phyloP scores from a whole-genome alignment of 2,797 vertebrate genomes.

The Tokudaia muenninki region DNA sequence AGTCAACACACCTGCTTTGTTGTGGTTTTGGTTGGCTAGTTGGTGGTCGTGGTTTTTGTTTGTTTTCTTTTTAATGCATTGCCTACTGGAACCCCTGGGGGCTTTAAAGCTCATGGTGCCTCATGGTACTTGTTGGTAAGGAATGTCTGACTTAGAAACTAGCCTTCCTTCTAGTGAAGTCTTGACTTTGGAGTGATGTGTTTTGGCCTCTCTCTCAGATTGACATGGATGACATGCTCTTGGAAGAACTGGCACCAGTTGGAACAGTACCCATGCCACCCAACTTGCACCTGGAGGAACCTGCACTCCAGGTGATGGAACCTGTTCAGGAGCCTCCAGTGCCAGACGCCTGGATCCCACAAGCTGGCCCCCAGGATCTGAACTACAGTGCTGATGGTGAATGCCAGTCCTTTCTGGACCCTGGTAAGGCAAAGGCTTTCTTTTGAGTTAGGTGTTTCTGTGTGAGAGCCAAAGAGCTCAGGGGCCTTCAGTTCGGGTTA shows the following conservation, averaged over 20 bases:
- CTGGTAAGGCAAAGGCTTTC: conserved; percentile 75
- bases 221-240: conserved; percentile 79
- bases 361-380: conserved; percentile 69
- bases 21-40: neutral
- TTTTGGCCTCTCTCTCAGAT: conserved; percentile 72
- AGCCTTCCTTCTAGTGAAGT: neutral
- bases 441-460: neutral
- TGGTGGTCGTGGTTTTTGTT: neutral
- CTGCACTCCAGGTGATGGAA: conserved; percentile 75
- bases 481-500: neutral
- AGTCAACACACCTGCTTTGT: neutral
- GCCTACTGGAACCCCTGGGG: neutral
- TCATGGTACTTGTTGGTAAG: conserved; percentile 19
- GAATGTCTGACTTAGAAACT: neutral
- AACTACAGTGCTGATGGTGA: conserved; percentile 66
- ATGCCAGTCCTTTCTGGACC: conserved; percentile 77
- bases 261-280: conserved; percentile 71
- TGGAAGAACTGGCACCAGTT: conserved; percentile 82
- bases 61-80: neutral
- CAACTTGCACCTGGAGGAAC: conserved; percentile 72
- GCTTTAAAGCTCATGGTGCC: conserved; percentile 4
- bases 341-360: conserved; percentile 75
- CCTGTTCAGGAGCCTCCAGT: conserved; percentile 65
- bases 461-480: neutral
- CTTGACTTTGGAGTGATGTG: conserved; percentile 42